A percentile compares a stretch with the other conserved stretches of the same genome.
phyloP scores from a whole-genome alignment of 1,140 invertebrate genomes.

The Schmidtea mediterranea region DNA sequence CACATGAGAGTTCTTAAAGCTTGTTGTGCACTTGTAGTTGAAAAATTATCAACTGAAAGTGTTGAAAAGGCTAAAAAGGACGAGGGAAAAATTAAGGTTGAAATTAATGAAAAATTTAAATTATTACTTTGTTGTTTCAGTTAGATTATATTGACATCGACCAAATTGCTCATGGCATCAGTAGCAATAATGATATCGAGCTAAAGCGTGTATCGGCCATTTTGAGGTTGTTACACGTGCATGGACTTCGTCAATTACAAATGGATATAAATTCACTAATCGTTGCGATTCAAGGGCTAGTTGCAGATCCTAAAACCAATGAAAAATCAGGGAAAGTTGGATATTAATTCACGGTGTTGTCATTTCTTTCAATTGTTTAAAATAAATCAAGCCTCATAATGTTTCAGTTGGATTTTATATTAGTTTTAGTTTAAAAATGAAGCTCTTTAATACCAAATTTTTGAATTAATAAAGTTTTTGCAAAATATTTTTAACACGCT shows the following conservation, averaged over 20 bases:
- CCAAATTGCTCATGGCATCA: too few relatives aligned
- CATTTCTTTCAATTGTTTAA: background rate
- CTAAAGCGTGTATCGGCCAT: background rate
- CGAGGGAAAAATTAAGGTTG: too few relatives aligned
- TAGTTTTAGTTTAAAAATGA: background rate
- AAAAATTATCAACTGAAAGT: too few relatives aligned
- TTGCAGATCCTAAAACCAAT: slow-evolving; percentile 4
- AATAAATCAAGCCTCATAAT: background rate
- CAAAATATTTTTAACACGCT: too few relatives aligned
- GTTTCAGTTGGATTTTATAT: background rate
- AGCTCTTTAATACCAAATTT: too few relatives aligned
- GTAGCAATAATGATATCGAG: background rate
- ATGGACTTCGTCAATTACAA: background rate
- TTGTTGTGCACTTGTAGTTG: too few relatives aligned
- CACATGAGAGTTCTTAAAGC: too few relatives aligned
- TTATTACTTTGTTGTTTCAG: too few relatives aligned
- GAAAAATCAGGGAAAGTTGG: slow-evolving; percentile 4
- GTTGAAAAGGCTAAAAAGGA: too few relatives aligned
- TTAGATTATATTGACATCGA: too few relatives aligned
- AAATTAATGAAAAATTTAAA: too few relatives aligned
- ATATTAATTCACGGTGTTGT: background rate
- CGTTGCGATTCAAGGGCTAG: background rate
- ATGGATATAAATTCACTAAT: background rate
- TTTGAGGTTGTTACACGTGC: background rate
- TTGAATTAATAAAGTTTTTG: too few relatives aligned